Evolutionary conservation across 2,113 vertebrate species (phyloP).

Genomic region (Nyctereutes procyonoides): DNA sequence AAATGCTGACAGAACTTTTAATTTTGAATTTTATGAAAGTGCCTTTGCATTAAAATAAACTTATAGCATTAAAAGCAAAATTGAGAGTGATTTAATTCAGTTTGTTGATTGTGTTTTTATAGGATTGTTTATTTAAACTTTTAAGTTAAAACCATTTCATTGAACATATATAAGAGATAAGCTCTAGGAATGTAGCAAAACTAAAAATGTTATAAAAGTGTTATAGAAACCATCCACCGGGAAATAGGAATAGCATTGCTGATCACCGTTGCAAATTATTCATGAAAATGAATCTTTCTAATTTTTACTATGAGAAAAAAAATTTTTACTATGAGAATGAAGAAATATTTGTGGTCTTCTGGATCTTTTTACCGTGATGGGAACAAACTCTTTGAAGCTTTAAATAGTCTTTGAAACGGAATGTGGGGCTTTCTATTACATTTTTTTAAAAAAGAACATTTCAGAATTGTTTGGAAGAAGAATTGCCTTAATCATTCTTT

Average conservation of each 20-base stretch:
- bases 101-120: not conserved
- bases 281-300: not conserved
- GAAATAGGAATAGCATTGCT: not conserved
- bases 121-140: not conserved
- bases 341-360: not conserved
- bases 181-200: not conserved
- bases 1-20: constrained; percentile 16
- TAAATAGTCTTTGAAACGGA: not conserved
- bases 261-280: not conserved
- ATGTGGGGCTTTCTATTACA: not conserved
- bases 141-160: not conserved
- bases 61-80: constrained; percentile 1
- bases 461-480: not conserved
- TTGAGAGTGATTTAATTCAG: not conserved
- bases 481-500: not conserved
- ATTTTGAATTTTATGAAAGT: not conserved
- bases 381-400: constrained; percentile 29
- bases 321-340: not conserved
- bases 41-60: constrained; percentile 4
- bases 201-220: not conserved
- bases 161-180: not conserved
- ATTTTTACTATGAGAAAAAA: not conserved
- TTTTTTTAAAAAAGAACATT: not conserved
- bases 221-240: not conserved
- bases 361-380: not conserved